phyloP scores from a whole-genome alignment of 2,888 invertebrate species.

The Cryptophagus acutangulus region DNA sequence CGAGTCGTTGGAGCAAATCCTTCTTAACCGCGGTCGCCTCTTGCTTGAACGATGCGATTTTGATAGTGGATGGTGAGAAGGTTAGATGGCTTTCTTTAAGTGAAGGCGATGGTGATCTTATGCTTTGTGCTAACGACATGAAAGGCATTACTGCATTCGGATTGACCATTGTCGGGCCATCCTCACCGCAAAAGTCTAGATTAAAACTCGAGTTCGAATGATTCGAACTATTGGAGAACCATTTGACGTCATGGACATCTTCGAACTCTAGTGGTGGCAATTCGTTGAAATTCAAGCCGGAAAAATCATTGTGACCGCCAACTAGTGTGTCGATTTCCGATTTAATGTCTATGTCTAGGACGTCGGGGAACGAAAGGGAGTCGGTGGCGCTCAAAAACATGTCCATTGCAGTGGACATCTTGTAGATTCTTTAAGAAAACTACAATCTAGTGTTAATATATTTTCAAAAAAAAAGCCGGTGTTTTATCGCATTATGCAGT shows the following conservation, averaged over 20 bases:
- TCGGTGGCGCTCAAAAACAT: constrained; percentile 52
- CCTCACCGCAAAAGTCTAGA: constrained; percentile 63
- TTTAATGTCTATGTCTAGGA: constrained; percentile 86
- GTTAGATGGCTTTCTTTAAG: constrained; percentile 66
- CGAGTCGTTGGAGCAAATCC: constrained; percentile 59
- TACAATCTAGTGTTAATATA: too few species aligned
- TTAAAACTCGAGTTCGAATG: constrained; percentile 63
- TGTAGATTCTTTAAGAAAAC: constrained; percentile 14
- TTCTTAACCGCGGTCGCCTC: constrained; percentile 57
- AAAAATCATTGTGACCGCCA: constrained; percentile 63
- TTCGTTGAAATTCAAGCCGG: constrained; percentile 59
- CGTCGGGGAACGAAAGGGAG: constrained; percentile 73
- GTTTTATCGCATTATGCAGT: too few species aligned
- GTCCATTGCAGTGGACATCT: constrained; percentile 50
- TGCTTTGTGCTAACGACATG: constrained; percentile 51
- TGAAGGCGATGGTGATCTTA: constrained; percentile 58
- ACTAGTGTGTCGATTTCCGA: constrained; percentile 78
- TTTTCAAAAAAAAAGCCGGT: too few species aligned
- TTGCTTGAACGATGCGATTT: constrained; percentile 55
- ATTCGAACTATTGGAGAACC: constrained; percentile 51
- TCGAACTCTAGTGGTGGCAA: constrained; percentile 64
- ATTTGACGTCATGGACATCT: constrained; percentile 58
- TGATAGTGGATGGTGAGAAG: constrained; percentile 66
- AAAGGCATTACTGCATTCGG: constrained; percentile 87
- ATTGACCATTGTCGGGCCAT: constrained; percentile 71